These are phyloP conservation scores for Drosophila truncata DNA, from an alignment of 1,140 invertebrate genomes.

Conservation along the genomic window DNA sequence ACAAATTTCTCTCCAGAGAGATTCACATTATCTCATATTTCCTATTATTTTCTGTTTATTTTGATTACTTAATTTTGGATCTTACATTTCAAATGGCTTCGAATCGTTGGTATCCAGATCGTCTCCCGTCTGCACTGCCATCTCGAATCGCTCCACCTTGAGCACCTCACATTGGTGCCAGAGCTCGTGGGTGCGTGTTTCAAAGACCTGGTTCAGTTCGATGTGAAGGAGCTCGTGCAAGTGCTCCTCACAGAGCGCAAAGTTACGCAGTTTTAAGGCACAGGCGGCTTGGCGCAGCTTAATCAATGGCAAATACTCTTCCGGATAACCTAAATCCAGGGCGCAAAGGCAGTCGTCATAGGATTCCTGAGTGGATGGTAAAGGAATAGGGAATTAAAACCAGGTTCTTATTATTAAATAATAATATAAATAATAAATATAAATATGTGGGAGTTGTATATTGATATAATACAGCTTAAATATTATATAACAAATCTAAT, in stretches of 20 bases:
- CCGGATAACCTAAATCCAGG: conserved; percentile 69
- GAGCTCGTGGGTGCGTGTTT: conserved; percentile 66
- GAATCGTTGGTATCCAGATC: conserved; percentile 58
- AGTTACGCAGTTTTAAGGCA: conserved; percentile 78
- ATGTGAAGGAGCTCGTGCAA: conserved; percentile 71
- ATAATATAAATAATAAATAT: neutral
- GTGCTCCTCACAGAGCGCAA: conserved; percentile 69
- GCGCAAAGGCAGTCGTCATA: conserved; percentile 73
- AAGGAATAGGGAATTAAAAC: neutral
- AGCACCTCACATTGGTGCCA: conserved; percentile 72
- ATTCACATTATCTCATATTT: too few relatives aligned
- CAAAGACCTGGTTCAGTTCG: conserved; percentile 73
- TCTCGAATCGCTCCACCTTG: conserved; percentile 68
- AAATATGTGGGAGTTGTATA: too few relatives aligned
- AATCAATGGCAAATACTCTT: conserved; percentile 70
- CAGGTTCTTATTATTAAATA: neutral
- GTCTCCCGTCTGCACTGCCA: conserved; percentile 68
- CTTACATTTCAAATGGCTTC: conserved; percentile 70
- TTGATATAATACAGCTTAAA: neutral
- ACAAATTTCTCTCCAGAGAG: too few relatives aligned
- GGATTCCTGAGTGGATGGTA: conserved; percentile 51
- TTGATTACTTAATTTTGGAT: too few relatives aligned
- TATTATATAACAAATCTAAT: neutral
- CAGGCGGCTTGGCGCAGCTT: conserved; percentile 77
- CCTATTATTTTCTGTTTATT: too few relatives aligned